Evolutionary conservation across 1,140 invertebrate genomes (phyloP), one percentile per base, ranked within the genome.

Genomic region (Diplogasteroides magnus): DNA sequence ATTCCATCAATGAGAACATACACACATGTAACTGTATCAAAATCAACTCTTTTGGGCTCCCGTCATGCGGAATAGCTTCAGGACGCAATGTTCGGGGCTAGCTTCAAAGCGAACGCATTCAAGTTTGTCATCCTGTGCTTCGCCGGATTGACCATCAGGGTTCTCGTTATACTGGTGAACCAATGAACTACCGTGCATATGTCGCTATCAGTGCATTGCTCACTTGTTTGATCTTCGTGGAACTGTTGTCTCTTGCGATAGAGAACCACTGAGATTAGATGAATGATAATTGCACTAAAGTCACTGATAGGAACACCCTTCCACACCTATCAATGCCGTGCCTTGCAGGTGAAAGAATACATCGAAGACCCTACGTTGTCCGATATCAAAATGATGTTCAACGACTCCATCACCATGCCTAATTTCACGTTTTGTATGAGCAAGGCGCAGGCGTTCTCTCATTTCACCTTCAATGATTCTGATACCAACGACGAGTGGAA

Each of bases 101-200:
- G 67, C 59, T 65, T 79, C 27, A 69, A 71, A 56, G 72, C 78
- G 63, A 78, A 73, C 61, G 78, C 73, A 3, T 81, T 82, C 66
- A 78, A 80, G 69, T 75, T 83, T 48, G 82, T 82, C 32, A 76
- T 82, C 60, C 73, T 73, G n/a, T 77, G 82, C 58, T 37, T 82
- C 14, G 80, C 80, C 15, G 74, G 69, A 32, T 64, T 82, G 28
- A 82, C 80, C 1, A 58, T 82, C 15, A 78, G 79, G 64, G 80
- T 83, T 65, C 77, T 82, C 15, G 57, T 76, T 23, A 70, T 77
- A n/a, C 67, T 82, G 72, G 79, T 81, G n/a, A n/a, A n/a, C n/a
- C n/a, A n/a, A n/a, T n/a, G n/a, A n/a, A n/a, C n/a, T n/a, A n/a
- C n/a, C n/a, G n/a, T n/a, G n/a, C n/a, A n/a, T n/a, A n/a, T n/a